A percentile compares a stretch with the other conserved stretches of the same genome.
Conservation (phyloP, 2,797 vertebrate species). For the Leptodon cayanensis region DNA sequence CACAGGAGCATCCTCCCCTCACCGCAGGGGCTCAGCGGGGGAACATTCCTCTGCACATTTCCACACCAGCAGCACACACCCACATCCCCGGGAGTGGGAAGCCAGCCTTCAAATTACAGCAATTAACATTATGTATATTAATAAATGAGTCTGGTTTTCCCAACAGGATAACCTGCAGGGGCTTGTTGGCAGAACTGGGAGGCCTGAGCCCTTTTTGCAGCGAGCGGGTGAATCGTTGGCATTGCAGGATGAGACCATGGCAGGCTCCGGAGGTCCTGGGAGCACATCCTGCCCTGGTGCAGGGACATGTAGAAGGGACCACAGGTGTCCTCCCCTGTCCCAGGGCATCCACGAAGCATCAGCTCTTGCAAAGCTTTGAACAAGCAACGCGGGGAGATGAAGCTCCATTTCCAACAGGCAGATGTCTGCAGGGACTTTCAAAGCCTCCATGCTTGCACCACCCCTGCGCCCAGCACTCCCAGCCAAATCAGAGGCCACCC, state of each 20-base stretch:
- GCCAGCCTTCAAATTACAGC: conserved; percentile 39
- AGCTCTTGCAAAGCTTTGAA: background rate
- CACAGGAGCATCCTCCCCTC: background rate
- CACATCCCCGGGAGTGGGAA: background rate
- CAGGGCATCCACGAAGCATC: background rate
- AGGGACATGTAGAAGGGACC: background rate
- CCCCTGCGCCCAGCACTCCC: background rate
- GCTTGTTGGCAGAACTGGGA: background rate
- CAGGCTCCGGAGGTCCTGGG: background rate
- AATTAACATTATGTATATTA: background rate
- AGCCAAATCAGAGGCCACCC: background rate
- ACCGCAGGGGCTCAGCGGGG: background rate
- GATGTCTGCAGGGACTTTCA: background rate
- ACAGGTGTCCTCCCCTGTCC: rapidly evolving
- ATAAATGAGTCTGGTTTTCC: conserved; percentile 14
- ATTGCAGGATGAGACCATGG: rapidly evolving
- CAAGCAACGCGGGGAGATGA: background rate
- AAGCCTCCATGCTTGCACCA: background rate
- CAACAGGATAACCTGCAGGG: conserved; percentile 24
- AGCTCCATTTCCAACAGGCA: background rate
- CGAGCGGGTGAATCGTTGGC: rapidly evolving
- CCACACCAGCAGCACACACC: background rate
- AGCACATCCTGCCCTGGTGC: rapidly evolving
- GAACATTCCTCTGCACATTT: background rate
- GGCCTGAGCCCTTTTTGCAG: background rate